Conservation (phyloP, 2,113 vertebrate genomes). For the Sciurus niger region DNA sequence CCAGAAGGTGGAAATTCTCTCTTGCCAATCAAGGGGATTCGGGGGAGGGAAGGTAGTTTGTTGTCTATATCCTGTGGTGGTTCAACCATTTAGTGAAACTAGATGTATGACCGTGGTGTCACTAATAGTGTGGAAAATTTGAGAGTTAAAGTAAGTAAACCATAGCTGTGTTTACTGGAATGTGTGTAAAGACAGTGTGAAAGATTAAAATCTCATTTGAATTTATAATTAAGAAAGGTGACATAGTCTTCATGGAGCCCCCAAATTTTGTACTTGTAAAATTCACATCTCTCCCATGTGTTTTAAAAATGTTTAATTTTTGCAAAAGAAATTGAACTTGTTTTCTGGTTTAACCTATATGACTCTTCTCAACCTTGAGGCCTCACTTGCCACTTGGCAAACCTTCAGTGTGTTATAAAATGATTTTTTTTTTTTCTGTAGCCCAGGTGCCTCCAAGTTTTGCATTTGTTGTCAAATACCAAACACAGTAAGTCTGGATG, state of each 20-base stretch:
- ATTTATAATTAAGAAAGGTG: neutral
- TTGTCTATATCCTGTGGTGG: neutral
- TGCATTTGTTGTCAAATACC: neutral
- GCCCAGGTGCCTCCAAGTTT: neutral
- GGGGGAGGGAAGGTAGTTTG: neutral
- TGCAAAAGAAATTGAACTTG: slow-evolving; percentile 28
- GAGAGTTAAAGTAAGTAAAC: neutral
- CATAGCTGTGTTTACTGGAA: neutral
- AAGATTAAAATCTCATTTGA: neutral
- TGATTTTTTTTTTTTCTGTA: neutral
- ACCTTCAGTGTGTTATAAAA: neutral
- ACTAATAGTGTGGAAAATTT: neutral
- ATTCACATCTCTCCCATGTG: neutral
- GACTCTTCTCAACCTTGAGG: neutral
- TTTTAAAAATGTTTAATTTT: slow-evolving; percentile 42
- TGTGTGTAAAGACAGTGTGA: neutral
- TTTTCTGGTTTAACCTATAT: neutral
- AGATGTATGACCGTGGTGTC: neutral
- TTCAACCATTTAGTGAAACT: neutral
- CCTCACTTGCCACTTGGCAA: neutral
- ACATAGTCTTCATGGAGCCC: neutral
- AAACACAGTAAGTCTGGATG: neutral
- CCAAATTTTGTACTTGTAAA: neutral
- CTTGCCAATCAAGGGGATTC: neutral
- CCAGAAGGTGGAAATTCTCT: slow-evolving; percentile 1